Conservation (phyloP, 2,797 vertebrate species). For the Onychomys torridus region DNA sequence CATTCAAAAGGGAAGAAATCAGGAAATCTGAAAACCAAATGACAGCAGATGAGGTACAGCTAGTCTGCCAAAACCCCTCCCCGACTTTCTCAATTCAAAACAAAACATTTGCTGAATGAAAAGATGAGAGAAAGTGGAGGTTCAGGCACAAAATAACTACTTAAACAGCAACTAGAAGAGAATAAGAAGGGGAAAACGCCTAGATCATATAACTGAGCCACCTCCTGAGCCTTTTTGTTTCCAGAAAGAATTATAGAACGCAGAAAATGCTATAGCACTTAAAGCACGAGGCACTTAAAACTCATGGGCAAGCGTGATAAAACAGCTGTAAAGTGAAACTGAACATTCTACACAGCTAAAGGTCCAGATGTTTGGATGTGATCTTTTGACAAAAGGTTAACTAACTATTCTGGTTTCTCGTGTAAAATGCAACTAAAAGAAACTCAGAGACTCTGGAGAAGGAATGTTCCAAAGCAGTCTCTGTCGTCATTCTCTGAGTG, state of each 20-base stretch:
- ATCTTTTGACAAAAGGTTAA: conserved; percentile 90
- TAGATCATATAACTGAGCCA: conserved; percentile 88
- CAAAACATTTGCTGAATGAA: conserved; percentile 92
- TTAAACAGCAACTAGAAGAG: conserved; percentile 92
- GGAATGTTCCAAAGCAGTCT: conserved; percentile 93
- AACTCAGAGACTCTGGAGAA: conserved; percentile 95
- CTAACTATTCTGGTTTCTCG: conserved; percentile 90
- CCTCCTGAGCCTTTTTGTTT: conserved; percentile 90
- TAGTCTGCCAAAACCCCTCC: conserved; percentile 83
- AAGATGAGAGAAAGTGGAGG: conserved; percentile 90
- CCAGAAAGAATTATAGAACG: conserved; percentile 91
- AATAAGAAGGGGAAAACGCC: conserved; percentile 91
- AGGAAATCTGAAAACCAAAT: neutral
- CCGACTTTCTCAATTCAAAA: conserved; percentile 88
- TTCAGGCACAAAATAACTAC: conserved; percentile 91
- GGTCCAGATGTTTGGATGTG: conserved; percentile 89
- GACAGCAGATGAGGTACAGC: neutral
- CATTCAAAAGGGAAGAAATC: neutral
- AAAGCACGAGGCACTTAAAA: conserved; percentile 90
- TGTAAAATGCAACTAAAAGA: conserved; percentile 93
- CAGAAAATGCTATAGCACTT: conserved; percentile 88
- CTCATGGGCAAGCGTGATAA: conserved; percentile 91
- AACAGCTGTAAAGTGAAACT: conserved; percentile 92
- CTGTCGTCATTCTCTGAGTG: conserved; percentile 88
- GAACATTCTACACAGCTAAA: conserved; percentile 90